Evolutionary conservation across 2,113 vertebrate species (phyloP), one percentile per base, ranked within the genome.

Genomic region (Clupea harengus): DNA sequence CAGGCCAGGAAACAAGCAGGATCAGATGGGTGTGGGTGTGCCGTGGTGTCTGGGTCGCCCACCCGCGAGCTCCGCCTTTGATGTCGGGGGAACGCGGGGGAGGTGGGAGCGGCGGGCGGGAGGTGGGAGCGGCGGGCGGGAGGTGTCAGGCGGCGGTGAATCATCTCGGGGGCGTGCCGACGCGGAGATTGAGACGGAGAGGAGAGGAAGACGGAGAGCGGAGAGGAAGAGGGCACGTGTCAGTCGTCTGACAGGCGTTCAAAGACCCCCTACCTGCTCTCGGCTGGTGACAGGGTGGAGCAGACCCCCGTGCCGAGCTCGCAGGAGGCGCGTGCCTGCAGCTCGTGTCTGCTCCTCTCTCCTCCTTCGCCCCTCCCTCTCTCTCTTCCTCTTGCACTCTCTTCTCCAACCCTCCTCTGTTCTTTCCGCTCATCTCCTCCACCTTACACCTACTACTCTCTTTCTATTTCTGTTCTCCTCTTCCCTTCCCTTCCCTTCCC

Each of bases 161-260:
- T 89, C 45, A 87, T 89, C 81, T 72, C 47, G 10, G 10, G 47
- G 47, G 10, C 47, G 10, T 11, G 10, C 47, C 6, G 6, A 49
- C 47, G 10, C 47, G 3, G 6, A 49, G 54, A 17, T 15, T 15
- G 1, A 4, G 4, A 57, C 8, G 54, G 20, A 57, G 54, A 57
- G 54, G 54, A 57, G 54, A 57, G 54, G 54, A 57, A 57, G 54
- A 57, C 46, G 84, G 45, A 52, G 54, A 85, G 83, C 82, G 47
- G 83, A 2, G 1, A 39, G 39, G 39, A 39, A 83, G 78, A 67
- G 64, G 82, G 83, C 80, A 44, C 78, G 46, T 87, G 82, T 88
- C 86, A 90, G 64, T 83, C 44, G 45, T 15, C 49, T 89, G 88
- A 67, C 86, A 86, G 85, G 83, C 86, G 86, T 89, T 87, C 81